Evolutionary conservation across 2,113 vertebrate species (phyloP), one percentile per base, ranked within the genome.

Genomic region (Agelaius tricolor): DNA sequence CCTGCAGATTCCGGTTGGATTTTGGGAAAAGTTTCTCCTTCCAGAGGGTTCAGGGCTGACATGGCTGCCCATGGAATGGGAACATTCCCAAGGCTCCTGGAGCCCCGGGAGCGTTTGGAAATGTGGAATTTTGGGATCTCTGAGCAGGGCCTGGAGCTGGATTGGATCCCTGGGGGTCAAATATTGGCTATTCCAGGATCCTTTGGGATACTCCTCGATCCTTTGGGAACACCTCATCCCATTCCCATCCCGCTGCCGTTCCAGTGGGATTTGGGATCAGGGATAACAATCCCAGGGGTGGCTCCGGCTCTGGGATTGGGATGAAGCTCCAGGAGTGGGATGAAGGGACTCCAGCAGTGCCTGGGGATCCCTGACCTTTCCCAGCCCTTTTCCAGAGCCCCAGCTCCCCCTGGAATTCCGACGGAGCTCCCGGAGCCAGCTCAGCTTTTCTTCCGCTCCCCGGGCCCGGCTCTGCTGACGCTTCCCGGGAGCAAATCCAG

Each of bases 191-290:
- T 37, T 37, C 58, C 58, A 2, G 11, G n/a, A 37, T 26, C 58
- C 23, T 37, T 26, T 37, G 58, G n/a, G 33, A 58, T 58, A 51
- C 12, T 51, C 66, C 30, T 3, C 7, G n/a, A 26, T 59, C 23
- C 15, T 59, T 59, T 2, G 7, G 58, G 35, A 51, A 10, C 7
- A 2, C 4, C 35, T 61, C 20, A 3, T 30, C 80, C 66, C 46
- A 5, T 18, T 44, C 43, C 41, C 2, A 2, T 11, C 43, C 46
- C 13, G 0, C 13, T 41, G 23, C 13, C 0, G 7, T 5, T 35
- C 21, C 55, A 16, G 67, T 0, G 0, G 44, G 37, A 35, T 61
- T 83, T 61, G 66, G 19, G 5, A 18, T 43, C 44, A 3, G 30
- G 66, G 54, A 19, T 23, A 7, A 59, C 0, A 1, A 59, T 28